These are phyloP conservation scores for Lanius ludovicianus DNA, from an alignment of 2,113 vertebrate species.

Conservation along the genomic window DNA sequence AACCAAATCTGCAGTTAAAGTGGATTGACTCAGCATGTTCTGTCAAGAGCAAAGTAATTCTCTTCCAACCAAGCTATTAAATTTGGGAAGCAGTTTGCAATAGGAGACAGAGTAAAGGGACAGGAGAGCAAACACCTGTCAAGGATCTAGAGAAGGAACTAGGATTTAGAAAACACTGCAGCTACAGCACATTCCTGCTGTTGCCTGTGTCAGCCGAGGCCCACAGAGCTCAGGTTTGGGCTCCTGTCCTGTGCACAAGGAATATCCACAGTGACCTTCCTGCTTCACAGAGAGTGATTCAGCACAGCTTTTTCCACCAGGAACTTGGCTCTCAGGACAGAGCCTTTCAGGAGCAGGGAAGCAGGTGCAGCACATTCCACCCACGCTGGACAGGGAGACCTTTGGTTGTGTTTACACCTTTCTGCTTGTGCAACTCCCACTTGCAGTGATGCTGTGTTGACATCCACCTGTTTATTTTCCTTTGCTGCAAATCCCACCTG, in stretches of 20 bases:
- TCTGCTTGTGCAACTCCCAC: background rate
- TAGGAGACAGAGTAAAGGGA: background rate
- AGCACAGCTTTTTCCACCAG: background rate
- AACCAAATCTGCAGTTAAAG: constrained; percentile 25
- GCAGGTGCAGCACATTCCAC: background rate
- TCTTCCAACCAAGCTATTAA: background rate
- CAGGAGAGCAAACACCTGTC: background rate
- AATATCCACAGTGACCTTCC: background rate
- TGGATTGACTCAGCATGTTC: background rate
- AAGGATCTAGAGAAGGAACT: background rate
- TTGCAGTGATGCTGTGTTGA: background rate
- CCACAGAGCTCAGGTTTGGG: background rate
- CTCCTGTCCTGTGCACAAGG: background rate
- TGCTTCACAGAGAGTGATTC: background rate
- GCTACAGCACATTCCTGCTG: background rate
- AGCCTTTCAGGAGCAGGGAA: background rate
- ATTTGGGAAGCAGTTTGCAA: background rate
- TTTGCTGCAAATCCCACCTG: background rate
- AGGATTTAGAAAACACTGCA: background rate
- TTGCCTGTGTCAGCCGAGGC: fast-evolving
- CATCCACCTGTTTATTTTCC: background rate
- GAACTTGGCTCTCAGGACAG: background rate
- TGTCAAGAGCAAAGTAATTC: constrained; percentile 3
- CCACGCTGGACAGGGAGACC: background rate
- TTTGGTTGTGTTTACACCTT: background rate